Percentiles rank a stretch among this genome's conserved stretches.
These are phyloP conservation scores for Margarornis squamiger DNA, from an alignment of 2,797 vertebrate species.

Conservation along the genomic window DNA sequence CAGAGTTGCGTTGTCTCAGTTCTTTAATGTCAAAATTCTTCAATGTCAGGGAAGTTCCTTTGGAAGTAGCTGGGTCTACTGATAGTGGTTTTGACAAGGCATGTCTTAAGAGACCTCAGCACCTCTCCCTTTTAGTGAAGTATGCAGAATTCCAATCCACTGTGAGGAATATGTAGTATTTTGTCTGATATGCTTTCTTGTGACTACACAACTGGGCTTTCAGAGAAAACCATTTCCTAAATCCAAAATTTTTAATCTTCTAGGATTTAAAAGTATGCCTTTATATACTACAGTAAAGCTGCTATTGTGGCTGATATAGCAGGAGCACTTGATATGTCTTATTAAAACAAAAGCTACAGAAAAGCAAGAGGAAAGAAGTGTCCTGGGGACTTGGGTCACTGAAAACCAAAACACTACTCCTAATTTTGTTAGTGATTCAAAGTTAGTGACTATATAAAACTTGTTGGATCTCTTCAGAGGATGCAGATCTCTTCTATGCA, in stretches of 20 bases:
- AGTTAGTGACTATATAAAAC: not conserved
- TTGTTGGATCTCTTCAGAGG: not conserved
- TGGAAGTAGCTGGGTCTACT: not conserved
- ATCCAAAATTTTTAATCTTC: not conserved
- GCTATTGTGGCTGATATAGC: not conserved
- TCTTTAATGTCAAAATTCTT: not conserved
- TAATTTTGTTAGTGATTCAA: not conserved
- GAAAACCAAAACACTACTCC: not conserved
- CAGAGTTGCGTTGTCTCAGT: not conserved
- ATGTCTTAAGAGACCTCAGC: not conserved
- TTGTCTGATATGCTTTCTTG: not conserved
- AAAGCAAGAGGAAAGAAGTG: not conserved
- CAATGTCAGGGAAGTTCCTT: accelerated
- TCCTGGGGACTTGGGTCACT: not conserved
- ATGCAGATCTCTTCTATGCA: not conserved
- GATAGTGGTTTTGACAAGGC: not conserved
- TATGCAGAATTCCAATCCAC: not conserved
- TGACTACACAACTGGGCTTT: not conserved
- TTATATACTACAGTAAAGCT: not conserved
- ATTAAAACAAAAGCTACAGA: not conserved
- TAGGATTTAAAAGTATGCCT: not conserved
- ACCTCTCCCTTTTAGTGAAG: not conserved
- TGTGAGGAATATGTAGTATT: not conserved
- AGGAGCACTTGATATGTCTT: not conserved
- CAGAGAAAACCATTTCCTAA: not conserved